A percentile compares a stretch with the other conserved stretches of the same genome.
These are phyloP conservation scores for Centropus bengalensis DNA, from an alignment of 2,113 vertebrate genomes.

Conservation along the genomic window DNA sequence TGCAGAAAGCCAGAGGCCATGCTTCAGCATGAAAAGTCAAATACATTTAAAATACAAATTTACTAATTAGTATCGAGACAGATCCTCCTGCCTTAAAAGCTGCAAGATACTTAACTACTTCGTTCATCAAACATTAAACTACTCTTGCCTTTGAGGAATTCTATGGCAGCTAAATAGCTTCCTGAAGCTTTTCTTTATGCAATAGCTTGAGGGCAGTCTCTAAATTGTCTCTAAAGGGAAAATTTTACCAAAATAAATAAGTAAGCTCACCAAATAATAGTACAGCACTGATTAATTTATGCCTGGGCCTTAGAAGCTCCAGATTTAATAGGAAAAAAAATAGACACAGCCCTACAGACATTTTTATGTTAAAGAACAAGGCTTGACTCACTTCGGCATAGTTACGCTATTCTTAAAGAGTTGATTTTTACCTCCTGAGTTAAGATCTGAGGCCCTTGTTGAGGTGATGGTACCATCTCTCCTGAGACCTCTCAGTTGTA, in stretches of 20 bases:
- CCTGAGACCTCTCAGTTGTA: background rate
- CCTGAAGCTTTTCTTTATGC: background rate
- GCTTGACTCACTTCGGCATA: background rate
- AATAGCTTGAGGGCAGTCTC: background rate
- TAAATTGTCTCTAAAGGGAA: constrained; percentile 11
- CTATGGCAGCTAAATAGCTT: background rate
- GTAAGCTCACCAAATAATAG: background rate
- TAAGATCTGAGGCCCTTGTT: background rate
- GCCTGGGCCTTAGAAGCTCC: background rate
- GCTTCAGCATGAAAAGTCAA: background rate
- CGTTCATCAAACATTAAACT: constrained; percentile 3
- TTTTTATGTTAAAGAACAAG: background rate
- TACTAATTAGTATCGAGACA: background rate
- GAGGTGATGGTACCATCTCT: background rate
- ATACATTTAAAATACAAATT: constrained; percentile 1
- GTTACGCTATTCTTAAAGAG: background rate
- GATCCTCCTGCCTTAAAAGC: background rate
- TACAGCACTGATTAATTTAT: background rate
- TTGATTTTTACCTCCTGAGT: background rate
- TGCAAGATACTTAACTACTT: background rate
- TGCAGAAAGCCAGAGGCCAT: constrained; percentile 33
- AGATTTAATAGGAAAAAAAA: background rate
- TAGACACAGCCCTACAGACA: background rate
- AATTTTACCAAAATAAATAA: constrained; percentile 13
- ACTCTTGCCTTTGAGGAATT: constrained; percentile 28